phyloP scores from a whole-genome alignment of 2,113 vertebrate genomes.

The Tautogolabrus adspersus region DNA sequence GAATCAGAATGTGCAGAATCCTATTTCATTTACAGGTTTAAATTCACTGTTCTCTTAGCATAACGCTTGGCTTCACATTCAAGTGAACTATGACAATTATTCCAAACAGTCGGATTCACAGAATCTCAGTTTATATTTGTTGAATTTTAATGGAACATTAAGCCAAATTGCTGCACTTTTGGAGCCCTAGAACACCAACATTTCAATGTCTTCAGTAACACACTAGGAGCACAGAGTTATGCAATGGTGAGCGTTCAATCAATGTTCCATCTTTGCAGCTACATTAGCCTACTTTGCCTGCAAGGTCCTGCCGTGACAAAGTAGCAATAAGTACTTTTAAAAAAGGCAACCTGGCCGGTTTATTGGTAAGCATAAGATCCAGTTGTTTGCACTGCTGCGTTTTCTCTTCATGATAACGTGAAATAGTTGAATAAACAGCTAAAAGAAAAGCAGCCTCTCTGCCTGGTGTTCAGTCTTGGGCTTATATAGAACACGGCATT shows the following conservation, averaged over 20 bases:
- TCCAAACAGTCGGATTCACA: neutral
- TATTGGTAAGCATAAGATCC: conserved; percentile 54
- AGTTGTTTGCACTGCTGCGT: conserved; percentile 51
- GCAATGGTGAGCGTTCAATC: conserved; percentile 26
- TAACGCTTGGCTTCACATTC: neutral
- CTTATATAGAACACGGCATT: conserved; percentile 69
- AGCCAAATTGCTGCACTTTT: conserved; percentile 1
- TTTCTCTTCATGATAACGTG: conserved; percentile 34
- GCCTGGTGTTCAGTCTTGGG: conserved; percentile 48
- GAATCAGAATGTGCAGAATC: neutral
- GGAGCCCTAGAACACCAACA: neutral
- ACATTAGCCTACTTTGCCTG: conserved; percentile 48
- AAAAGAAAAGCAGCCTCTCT: conserved; percentile 54
- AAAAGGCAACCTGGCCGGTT: conserved; percentile 64
- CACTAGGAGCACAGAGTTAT: neutral
- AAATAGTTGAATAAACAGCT: conserved; percentile 17
- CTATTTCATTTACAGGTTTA: neutral
- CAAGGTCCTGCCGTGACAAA: conserved; percentile 46
- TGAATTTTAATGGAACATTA: neutral
- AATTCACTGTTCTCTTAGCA: neutral
- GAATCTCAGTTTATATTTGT: neutral
- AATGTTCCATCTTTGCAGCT: conserved; percentile 47
- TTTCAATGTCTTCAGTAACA: neutral
- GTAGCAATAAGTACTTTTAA: conserved; percentile 40
- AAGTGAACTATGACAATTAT: neutral